Percentiles rank a stretch among this genome's conserved stretches.
Conservation (phyloP, 2,113 vertebrate genomes). For the Formicarius rufipectus region DNA sequence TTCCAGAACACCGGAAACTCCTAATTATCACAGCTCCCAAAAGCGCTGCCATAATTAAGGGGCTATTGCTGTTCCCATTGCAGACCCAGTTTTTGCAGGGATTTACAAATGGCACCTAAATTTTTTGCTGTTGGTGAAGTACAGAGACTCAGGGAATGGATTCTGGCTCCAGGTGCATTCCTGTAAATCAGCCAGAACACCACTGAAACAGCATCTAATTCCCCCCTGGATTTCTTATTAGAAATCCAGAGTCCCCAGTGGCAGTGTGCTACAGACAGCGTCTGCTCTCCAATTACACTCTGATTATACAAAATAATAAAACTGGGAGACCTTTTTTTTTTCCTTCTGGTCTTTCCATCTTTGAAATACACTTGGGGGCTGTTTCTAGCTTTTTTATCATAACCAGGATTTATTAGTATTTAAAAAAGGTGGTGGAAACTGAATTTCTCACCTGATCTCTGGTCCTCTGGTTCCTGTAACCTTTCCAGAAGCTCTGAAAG, state of each 20-base stretch:
- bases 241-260: conserved; percentile 16
- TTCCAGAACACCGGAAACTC: conserved; percentile 50
- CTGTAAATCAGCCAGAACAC: conserved; percentile 3
- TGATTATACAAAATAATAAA: conserved; percentile 58
- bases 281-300: conserved; percentile 49
- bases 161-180: conserved; percentile 32
- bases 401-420: conserved; percentile 35
- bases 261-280: background rate
- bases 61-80: background rate
- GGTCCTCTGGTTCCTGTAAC: background rate
- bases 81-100: conserved; percentile 20
- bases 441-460: conserved; percentile 29
- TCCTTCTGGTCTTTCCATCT: background rate
- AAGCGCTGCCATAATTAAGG: conserved; percentile 33
- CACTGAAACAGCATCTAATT: background rate
- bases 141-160: background rate
- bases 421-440: background rate
- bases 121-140: background rate
- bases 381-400: background rate
- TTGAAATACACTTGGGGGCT: conserved; percentile 1
- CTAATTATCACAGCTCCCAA: conserved; percentile 49
- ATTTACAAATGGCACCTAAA: background rate
- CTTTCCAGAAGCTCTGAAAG: background rate
- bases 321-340: background rate
- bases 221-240: conserved; percentile 31